Conservation (phyloP, 1,140 invertebrate species). For the Cryptotermes secundus region DNA sequence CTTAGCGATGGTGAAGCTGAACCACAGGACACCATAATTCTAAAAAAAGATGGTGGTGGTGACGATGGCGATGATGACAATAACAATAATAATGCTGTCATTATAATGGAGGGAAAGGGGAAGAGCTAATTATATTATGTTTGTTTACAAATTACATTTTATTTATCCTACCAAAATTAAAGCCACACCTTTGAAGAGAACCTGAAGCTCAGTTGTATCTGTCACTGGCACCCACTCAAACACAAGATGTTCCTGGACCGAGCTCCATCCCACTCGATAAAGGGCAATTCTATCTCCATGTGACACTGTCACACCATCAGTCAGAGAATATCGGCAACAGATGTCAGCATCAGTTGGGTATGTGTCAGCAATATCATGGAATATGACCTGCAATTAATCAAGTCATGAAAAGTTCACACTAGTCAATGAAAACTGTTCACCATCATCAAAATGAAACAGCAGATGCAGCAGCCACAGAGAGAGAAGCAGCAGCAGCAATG, state of each 20-base stretch:
- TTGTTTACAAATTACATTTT: too few relatives aligned
- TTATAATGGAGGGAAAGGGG: too few relatives aligned
- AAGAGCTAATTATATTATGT: too few relatives aligned
- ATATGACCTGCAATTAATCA: constrained; percentile 37
- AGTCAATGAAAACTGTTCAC: too few relatives aligned
- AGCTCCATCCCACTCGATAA: constrained; percentile 39
- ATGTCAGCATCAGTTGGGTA: constrained; percentile 40
- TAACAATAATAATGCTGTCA: too few relatives aligned
- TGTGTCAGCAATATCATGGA: constrained; percentile 37
- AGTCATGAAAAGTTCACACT: neutral
- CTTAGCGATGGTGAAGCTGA: too few relatives aligned
- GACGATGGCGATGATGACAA: too few relatives aligned
- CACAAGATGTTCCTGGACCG: constrained; percentile 32
- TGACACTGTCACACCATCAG: constrained; percentile 31
- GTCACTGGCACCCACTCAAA: constrained; percentile 29
- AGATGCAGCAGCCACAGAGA: too few relatives aligned
- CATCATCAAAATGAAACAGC: too few relatives aligned
- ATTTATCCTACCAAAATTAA: neutral
- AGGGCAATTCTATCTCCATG: constrained; percentile 37
- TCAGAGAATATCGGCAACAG: constrained; percentile 36
- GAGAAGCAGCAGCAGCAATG: too few relatives aligned
- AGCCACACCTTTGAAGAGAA: constrained; percentile 33
- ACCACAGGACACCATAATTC: too few relatives aligned
- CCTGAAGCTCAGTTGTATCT: constrained; percentile 27
- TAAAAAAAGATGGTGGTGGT: too few relatives aligned